Evolutionary conservation across 2,113 vertebrate species (phyloP).

Genomic region (Pseudonaja textilis): DNA sequence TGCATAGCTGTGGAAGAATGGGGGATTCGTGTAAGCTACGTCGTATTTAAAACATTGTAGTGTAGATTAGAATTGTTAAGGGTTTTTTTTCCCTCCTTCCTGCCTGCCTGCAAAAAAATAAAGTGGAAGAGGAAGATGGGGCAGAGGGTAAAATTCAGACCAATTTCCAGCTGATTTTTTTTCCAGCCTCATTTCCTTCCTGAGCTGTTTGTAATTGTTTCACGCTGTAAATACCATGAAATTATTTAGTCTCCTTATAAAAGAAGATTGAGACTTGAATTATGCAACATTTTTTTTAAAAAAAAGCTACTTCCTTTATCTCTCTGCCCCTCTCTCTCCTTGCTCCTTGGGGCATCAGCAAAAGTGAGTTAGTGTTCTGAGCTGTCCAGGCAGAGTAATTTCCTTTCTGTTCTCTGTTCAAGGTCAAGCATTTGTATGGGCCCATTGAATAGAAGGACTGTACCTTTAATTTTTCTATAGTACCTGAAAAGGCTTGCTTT

Average conservation of each 20-base stretch:
- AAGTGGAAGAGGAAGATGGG: constrained; percentile 40
- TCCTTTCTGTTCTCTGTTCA: constrained; percentile 55
- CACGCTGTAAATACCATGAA: constrained; percentile 57
- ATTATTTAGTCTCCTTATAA: constrained; percentile 57
- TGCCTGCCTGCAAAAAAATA: constrained; percentile 69
- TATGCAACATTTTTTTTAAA: constrained; percentile 29
- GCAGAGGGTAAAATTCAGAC: constrained; percentile 58
- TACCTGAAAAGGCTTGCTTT: constrained; percentile 44
- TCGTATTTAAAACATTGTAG: constrained; percentile 69
- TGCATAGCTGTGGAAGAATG: constrained; percentile 61
- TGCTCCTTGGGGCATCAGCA: constrained; percentile 47
- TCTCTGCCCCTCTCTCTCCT: background rate
- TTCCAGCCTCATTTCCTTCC: constrained; percentile 45
- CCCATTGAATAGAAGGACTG: constrained; percentile 50
- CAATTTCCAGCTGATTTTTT: constrained; percentile 72
- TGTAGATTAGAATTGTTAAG: constrained; percentile 66
- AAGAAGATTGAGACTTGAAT: constrained; percentile 65
- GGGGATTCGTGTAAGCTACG: constrained; percentile 54
- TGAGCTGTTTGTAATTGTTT: constrained; percentile 62
- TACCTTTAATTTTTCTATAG: constrained; percentile 60
- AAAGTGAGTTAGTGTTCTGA: constrained; percentile 70
- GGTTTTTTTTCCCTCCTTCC: constrained; percentile 54
- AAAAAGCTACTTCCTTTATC: constrained; percentile 45
- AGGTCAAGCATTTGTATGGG: constrained; percentile 55
- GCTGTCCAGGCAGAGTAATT: constrained; percentile 59